Percentiles rank a stretch among this genome's conserved stretches.
phyloP scores from a whole-genome alignment of 2,113 vertebrate species.

The Cyprinodon variegatus region DNA sequence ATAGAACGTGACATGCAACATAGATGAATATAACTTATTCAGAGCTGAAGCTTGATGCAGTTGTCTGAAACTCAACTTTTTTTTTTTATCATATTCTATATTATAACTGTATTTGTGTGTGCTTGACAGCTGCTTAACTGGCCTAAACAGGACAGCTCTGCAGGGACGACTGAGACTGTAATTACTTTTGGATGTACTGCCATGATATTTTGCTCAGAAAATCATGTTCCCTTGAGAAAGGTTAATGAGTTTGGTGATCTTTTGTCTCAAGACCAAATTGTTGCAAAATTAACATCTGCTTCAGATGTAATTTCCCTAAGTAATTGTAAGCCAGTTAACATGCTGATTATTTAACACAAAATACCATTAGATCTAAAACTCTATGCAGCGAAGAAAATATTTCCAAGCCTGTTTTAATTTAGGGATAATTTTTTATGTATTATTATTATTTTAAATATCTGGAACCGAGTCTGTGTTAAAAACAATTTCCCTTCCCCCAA shows the following conservation, averaged over 20 bases:
- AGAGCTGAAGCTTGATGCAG: slow-evolving; percentile 11
- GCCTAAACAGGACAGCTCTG: background rate
- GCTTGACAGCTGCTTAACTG: background rate
- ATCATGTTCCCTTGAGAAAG: slow-evolving; percentile 12
- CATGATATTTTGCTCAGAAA: slow-evolving; percentile 1
- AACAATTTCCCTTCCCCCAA: background rate
- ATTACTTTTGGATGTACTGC: slow-evolving; percentile 13
- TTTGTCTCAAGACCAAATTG: slow-evolving; percentile 20
- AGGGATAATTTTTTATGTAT: background rate
- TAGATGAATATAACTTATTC: slow-evolving; percentile 13
- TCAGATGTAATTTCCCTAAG: slow-evolving; percentile 15
- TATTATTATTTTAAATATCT: background rate
- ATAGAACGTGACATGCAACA: slow-evolving; percentile 23
- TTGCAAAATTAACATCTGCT: slow-evolving; percentile 21
- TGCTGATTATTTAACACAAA: slow-evolving; percentile 23
- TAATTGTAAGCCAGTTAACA: slow-evolving; percentile 20
- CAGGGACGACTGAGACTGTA: background rate
- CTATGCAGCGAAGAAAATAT: background rate
- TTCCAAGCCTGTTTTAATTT: background rate
- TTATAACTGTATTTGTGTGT: background rate
- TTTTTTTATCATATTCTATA: slow-evolving; percentile 1
- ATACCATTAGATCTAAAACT: slow-evolving; percentile 1
- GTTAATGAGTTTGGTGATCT: slow-evolving; percentile 16
- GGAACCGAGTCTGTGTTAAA: background rate
- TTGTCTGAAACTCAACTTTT: slow-evolving; percentile 2